phyloP scores from a whole-genome alignment of 2,888 invertebrate genomes.

The Junonia oenone region DNA sequence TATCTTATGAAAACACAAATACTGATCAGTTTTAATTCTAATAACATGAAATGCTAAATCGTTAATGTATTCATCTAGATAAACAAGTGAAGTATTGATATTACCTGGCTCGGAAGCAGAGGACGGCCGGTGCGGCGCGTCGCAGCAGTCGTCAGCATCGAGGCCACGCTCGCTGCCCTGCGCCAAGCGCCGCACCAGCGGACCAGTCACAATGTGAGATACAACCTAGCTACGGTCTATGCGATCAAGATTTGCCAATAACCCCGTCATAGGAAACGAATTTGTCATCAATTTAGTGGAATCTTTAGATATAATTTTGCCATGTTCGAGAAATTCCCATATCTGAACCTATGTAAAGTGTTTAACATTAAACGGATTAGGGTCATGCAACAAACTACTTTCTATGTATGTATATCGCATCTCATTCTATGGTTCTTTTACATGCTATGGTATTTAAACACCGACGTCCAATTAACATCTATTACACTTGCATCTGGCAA shows the following conservation, averaged over 20 bases:
- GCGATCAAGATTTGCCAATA: constrained; percentile 53
- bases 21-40: background rate
- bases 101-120: constrained; percentile 74
- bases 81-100: background rate
- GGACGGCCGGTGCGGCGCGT: constrained; percentile 74
- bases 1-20: too few species aligned
- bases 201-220: constrained; percentile 79
- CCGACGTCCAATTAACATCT: constrained; percentile 17
- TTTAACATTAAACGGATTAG: constrained; percentile 34
- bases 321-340: constrained; percentile 24
- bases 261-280: constrained; percentile 25
- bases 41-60: background rate
- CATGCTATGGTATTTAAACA: constrained; percentile 44
- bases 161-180: constrained; percentile 76
- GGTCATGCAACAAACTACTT: constrained; percentile 56
- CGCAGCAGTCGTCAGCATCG: constrained; percentile 76
- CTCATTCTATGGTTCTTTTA: constrained; percentile 40
- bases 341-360: constrained; percentile 37
- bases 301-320: background rate
- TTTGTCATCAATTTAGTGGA: background rate
- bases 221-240: constrained; percentile 72
- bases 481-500: constrained; percentile 15
- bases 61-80: background rate
- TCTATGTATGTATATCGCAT: constrained; percentile 38
- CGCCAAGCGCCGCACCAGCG: constrained; percentile 79